Evolutionary conservation across 2,797 vertebrate species (phyloP).

Genomic region (Darevskia nairensis): DNA sequence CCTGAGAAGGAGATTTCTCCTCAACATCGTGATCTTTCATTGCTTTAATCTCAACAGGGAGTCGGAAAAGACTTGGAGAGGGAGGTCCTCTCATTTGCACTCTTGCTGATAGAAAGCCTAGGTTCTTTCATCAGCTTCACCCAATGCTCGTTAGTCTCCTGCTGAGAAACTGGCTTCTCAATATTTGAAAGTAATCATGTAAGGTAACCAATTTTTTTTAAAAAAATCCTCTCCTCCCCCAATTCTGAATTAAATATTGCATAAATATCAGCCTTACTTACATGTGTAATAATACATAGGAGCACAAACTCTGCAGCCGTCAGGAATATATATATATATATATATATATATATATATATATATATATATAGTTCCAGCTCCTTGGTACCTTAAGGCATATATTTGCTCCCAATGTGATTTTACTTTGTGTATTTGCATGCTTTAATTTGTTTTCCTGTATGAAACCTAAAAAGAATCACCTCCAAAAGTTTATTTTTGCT

Average conservation of each 20-base stretch:
- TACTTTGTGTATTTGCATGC: not conserved
- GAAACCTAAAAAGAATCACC: not conserved
- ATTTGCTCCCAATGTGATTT: not conserved
- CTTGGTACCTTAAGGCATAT: not conserved
- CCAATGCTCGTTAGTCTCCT: not conserved
- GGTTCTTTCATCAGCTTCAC: not conserved
- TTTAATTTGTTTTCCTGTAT: slow-evolving; percentile 29
- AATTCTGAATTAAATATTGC: slow-evolving; percentile 5
- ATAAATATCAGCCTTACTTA: not conserved
- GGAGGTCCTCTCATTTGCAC: no score
- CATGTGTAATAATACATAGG: not conserved
- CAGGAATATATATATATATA: not conserved
- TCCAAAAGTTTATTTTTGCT: rapidly evolving
- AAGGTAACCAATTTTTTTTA: slow-evolving; percentile 6
- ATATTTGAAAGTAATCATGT: slow-evolving; percentile 8
- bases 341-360: not conserved
- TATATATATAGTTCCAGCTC: not conserved
- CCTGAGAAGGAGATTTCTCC: no score
- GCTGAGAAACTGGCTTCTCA: slow-evolving; percentile 14
- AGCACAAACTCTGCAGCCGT: not conserved
- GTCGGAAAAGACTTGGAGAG: no score
- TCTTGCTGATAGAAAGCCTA: no score
- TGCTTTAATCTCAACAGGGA: no score
- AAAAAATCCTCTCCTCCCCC: not conserved
- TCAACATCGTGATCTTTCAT: no score